Percentiles rank a stretch among this genome's conserved stretches.
Conservation (phyloP, 2,113 vertebrate genomes). For the Microtus montanus region DNA sequence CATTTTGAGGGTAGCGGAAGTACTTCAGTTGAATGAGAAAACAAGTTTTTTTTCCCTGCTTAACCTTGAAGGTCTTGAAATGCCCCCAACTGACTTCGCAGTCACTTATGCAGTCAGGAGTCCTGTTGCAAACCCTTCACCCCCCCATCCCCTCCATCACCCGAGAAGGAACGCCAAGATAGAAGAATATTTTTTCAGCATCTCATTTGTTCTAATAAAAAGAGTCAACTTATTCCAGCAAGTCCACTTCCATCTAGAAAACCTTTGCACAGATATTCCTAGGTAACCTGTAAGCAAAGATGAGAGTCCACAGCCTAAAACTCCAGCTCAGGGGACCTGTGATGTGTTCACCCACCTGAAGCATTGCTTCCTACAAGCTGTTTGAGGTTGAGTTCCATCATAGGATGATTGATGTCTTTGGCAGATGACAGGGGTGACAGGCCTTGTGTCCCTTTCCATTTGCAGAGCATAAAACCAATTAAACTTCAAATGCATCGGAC, state of each 20-base stretch:
- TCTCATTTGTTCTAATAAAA: not conserved
- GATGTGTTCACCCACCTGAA: constrained; percentile 43
- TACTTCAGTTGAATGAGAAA: not conserved
- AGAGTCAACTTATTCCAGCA: not conserved
- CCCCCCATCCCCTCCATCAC: not conserved
- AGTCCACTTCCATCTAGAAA: constrained; percentile 15
- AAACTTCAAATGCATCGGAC: constrained; percentile 30
- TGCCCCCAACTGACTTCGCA: not conserved
- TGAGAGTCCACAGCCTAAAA: not conserved
- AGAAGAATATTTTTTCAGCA: not conserved
- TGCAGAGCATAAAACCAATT: constrained; percentile 40
- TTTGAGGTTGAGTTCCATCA: constrained; percentile 59
- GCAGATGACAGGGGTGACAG: constrained; percentile 38
- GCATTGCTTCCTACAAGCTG: constrained; percentile 32
- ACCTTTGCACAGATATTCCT: not conserved
- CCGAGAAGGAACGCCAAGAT: not conserved
- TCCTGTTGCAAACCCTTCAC: too few relatives aligned
- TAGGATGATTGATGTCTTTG: not conserved
- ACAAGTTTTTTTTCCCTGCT: not conserved
- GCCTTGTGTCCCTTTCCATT: not conserved
- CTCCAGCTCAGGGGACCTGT: constrained; percentile 14
- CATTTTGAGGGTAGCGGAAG: not conserved
- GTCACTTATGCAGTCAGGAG: not conserved
- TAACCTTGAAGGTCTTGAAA: not conserved
- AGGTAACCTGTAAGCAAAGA: not conserved